Conservation (phyloP, 2,888 invertebrate species). For the Ormyrus pomaceus region DNA sequence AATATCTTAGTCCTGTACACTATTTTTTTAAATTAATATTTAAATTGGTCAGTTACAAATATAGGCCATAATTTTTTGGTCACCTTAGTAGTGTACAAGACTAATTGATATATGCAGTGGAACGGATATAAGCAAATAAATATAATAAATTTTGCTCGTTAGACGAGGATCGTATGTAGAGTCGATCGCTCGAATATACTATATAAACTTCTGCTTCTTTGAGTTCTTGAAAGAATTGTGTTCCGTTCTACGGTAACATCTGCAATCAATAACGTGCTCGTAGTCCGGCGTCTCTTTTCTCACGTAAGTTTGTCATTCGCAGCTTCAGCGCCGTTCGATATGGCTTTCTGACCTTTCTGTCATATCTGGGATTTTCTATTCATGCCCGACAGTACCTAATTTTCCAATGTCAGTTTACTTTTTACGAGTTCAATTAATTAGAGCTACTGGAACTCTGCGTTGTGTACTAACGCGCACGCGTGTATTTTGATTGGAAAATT, state of each 20-base stretch:
- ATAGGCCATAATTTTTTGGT: constrained; percentile 18
- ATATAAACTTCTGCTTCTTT: constrained; percentile 58
- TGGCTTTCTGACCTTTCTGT: constrained; percentile 37
- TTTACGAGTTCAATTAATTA: background rate
- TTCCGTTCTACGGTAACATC: constrained; percentile 13
- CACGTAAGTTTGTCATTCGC: constrained; percentile 35
- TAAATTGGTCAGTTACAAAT: background rate
- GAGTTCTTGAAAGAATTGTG: constrained; percentile 55
- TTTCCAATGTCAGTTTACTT: background rate
- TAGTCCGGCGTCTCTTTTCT: constrained; percentile 27
- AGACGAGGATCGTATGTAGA: constrained; percentile 21
- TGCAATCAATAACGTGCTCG: constrained; percentile 15
- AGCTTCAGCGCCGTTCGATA: constrained; percentile 38
- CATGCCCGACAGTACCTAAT: constrained; percentile 20
- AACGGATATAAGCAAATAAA: constrained; percentile 15
- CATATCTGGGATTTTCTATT: constrained; percentile 12
- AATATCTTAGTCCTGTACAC: background rate
- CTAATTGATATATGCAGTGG: background rate
- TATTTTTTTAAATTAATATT: constrained; percentile 41
- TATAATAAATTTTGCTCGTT: constrained; percentile 20
- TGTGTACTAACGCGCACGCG: background rate
- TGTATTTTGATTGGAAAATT: background rate
- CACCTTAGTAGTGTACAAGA: constrained; percentile 12
- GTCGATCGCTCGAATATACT: constrained; percentile 46
- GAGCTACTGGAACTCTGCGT: background rate